A percentile compares a stretch with the other conserved stretches of the same genome.
Evolutionary conservation across 2,888 invertebrate genomes (phyloP).

Genomic region (Noctuana brunneofusca): DNA sequence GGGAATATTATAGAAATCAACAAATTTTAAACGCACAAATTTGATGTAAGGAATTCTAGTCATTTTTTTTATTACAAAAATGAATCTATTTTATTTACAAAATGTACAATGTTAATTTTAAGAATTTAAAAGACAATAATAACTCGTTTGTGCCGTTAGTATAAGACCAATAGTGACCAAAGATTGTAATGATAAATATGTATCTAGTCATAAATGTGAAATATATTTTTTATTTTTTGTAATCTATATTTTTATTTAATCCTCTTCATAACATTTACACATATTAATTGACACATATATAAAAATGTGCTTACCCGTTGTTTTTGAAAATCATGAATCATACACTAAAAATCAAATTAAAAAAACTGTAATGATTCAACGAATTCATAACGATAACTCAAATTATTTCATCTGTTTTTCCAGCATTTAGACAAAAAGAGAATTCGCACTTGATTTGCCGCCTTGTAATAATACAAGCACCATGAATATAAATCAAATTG

Average conservation of each 20-base stretch:
- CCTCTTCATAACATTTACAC: background rate
- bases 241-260: slow-evolving; percentile 7
- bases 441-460: slow-evolving; percentile 73
- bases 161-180: slow-evolving; percentile 3
- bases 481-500: slow-evolving; percentile 83
- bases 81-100: slow-evolving; percentile 29
- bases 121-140: slow-evolving; percentile 58
- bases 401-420: slow-evolving; percentile 34
- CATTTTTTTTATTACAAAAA: slow-evolving; percentile 36
- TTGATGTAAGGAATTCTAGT: slow-evolving; percentile 51
- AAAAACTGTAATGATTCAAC: too few species aligned
- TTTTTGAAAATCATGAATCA: too few species aligned
- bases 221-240: slow-evolving; percentile 50
- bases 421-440: slow-evolving; percentile 50
- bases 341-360: too few species aligned
- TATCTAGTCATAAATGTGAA: slow-evolving; percentile 63
- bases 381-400: background rate
- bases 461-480: slow-evolving; percentile 70
- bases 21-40: slow-evolving; percentile 72
- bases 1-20: slow-evolving; percentile 67
- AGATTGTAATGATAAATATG: slow-evolving; percentile 46
- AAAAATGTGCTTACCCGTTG: too few species aligned
- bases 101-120: slow-evolving; percentile 23
- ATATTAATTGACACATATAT: background rate
- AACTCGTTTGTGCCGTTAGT: slow-evolving; percentile 43